Evolutionary conservation across 1,140 invertebrate species (phyloP).

Genomic region (Pachypeltis micranthus): DNA sequence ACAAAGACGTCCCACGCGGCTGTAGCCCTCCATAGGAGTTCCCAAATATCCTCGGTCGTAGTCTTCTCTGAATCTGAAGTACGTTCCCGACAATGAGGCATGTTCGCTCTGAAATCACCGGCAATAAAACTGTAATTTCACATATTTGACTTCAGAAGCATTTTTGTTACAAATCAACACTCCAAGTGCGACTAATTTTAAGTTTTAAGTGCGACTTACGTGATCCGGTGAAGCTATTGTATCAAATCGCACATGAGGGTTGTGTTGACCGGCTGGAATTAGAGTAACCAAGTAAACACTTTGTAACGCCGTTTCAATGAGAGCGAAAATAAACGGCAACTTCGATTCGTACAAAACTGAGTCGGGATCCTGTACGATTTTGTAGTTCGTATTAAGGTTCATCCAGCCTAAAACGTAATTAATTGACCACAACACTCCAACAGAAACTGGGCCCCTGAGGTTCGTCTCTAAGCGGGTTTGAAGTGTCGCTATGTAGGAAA

Average conservation of each 20-base stretch:
- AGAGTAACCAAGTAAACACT: constrained; percentile 26
- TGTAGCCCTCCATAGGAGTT: constrained; percentile 63
- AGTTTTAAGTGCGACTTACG: constrained; percentile 16
- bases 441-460: constrained; percentile 52
- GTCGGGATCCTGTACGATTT: constrained; percentile 34
- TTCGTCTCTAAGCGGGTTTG: constrained; percentile 36
- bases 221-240: constrained; percentile 6
- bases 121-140: too few relatives aligned
- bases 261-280: constrained; percentile 18
- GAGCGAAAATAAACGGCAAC: constrained; percentile 38
- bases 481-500: constrained; percentile 56
- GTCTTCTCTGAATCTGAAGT: constrained; percentile 48
- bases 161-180: too few relatives aligned
- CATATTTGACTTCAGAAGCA: too few relatives aligned
- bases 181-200: too few relatives aligned
- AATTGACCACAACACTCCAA: constrained; percentile 52
- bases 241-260: constrained; percentile 6
- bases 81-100: constrained; percentile 38
- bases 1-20: constrained; percentile 56
- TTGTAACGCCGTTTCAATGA: constrained; percentile 34
- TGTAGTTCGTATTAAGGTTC: constrained; percentile 29
- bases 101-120: constrained; percentile 35
- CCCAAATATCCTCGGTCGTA: constrained; percentile 55
- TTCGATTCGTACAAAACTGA: constrained; percentile 27
- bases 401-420: constrained; percentile 48